phyloP scores from a whole-genome alignment of 2,888 invertebrate species.

The Pemphredon lugubris region DNA sequence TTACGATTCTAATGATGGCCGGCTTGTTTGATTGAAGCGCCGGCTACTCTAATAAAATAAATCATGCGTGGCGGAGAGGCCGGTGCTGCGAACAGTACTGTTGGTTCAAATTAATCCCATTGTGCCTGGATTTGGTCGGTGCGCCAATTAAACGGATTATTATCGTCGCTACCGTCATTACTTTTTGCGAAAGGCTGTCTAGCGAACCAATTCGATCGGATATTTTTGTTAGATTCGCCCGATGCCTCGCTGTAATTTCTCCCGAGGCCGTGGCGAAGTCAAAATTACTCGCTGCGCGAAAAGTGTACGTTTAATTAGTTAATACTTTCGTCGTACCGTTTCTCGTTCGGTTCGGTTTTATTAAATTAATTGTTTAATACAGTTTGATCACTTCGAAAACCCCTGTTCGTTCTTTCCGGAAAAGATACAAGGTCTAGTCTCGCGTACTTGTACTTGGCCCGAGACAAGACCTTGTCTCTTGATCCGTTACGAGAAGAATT shows the following conservation, averaged over 20 bases:
- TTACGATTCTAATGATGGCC: constrained; percentile 69
- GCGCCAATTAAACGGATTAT: constrained; percentile 70
- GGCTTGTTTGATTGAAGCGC: constrained; percentile 64
- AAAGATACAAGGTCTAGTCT: no score
- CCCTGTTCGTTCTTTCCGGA: no score
- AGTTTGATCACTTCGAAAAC: no score
- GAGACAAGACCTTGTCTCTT: no score
- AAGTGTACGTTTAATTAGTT: no score
- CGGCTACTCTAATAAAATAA: constrained; percentile 69
- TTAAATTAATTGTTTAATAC: no score
- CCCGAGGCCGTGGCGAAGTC: no score
- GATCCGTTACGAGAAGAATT: no score
- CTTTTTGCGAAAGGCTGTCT: constrained; percentile 62
- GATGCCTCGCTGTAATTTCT: neutral
- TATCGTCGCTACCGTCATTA: constrained; percentile 68
- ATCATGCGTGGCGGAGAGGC: constrained; percentile 65
- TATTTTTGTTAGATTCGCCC: constrained; percentile 24
- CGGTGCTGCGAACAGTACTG: constrained; percentile 64
- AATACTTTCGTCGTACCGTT: no score
- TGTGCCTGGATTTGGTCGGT: constrained; percentile 69
- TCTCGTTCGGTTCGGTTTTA: no score
- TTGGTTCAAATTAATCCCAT: constrained; percentile 70
- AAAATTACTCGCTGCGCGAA: no score
- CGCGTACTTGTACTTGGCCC: no score
- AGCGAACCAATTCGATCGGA: constrained; percentile 25